These are phyloP conservation scores for Oplegnathus fasciatus DNA, from an alignment of 2,113 vertebrate species.

Conservation along the genomic window DNA sequence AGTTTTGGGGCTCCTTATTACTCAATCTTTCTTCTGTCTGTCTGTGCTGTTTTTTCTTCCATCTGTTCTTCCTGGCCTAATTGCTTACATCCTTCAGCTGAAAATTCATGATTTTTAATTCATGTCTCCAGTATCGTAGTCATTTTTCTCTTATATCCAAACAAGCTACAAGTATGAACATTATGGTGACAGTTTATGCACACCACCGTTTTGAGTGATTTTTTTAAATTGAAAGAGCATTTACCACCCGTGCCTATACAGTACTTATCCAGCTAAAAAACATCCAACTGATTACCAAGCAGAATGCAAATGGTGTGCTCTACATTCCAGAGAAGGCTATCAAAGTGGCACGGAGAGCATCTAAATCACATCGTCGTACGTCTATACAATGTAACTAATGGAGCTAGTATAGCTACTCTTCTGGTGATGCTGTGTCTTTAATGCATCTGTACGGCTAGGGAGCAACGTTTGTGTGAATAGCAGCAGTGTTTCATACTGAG, in stretches of 20 bases:
- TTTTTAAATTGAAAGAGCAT: conserved; percentile 5
- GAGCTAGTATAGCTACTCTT: not conserved
- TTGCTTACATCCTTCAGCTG: not conserved
- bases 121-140: not conserved
- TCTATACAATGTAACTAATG: not conserved
- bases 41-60: not conserved
- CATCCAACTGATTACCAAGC: conserved; percentile 4
- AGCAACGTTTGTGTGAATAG: not conserved
- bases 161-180: not conserved
- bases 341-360: not conserved
- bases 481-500: conserved; percentile 17
- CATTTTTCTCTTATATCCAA: not conserved
- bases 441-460: not conserved
- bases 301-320: conserved; percentile 19
- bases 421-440: not conserved
- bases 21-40: not conserved
- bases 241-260: not conserved
- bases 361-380: not conserved
- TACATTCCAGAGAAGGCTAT: not conserved
- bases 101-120: not conserved
- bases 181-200: not conserved
- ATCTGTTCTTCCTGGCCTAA: not conserved
- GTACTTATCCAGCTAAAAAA: not conserved
- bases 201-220: not conserved
- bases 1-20: not conserved